Evolutionary conservation across 2,113 vertebrate genomes (phyloP).

Genomic region (Edolisoma coerulescens): DNA sequence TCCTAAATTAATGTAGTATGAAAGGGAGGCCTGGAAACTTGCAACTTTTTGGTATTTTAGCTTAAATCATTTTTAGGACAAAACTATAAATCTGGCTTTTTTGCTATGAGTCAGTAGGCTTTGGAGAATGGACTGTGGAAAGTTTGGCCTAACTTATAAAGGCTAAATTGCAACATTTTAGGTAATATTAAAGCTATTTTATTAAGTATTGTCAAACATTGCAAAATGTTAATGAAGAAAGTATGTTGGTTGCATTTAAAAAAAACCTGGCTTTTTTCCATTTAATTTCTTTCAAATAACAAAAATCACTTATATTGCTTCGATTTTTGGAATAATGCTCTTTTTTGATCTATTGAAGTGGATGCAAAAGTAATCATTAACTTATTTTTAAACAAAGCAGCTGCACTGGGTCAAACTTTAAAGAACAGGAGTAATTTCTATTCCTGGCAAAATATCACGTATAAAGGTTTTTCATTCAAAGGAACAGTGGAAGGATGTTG

Average conservation of each 20-base stretch:
- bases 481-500: not conserved
- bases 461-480: not conserved
- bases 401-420: slow-evolving; percentile 23
- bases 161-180: slow-evolving; percentile 46
- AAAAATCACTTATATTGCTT: slow-evolving; percentile 32
- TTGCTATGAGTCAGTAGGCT: not conserved
- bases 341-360: slow-evolving; percentile 25
- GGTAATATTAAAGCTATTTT: slow-evolving; percentile 55
- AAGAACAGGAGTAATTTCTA: not conserved
- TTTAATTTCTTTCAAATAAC: slow-evolving; percentile 59
- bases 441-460: not conserved
- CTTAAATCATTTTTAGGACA: slow-evolving; percentile 41
- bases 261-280: slow-evolving; percentile 17
- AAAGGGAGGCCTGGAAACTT: slow-evolving; percentile 31
- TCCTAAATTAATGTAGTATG: slow-evolving; percentile 44
- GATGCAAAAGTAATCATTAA: slow-evolving; percentile 21
- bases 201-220: slow-evolving; percentile 56
- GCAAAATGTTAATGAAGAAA: slow-evolving; percentile 51
- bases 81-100: slow-evolving; percentile 23
- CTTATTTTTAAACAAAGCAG: slow-evolving; percentile 36
- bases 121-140: slow-evolving; percentile 44
- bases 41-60: slow-evolving; percentile 4
- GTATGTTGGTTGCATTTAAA: not conserved
- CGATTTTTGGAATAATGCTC: not conserved
- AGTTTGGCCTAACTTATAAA: slow-evolving; percentile 39